These are phyloP conservation scores for Spodoptera littoralis DNA, from an alignment of 2,888 invertebrate species.

Conservation along the genomic window DNA sequence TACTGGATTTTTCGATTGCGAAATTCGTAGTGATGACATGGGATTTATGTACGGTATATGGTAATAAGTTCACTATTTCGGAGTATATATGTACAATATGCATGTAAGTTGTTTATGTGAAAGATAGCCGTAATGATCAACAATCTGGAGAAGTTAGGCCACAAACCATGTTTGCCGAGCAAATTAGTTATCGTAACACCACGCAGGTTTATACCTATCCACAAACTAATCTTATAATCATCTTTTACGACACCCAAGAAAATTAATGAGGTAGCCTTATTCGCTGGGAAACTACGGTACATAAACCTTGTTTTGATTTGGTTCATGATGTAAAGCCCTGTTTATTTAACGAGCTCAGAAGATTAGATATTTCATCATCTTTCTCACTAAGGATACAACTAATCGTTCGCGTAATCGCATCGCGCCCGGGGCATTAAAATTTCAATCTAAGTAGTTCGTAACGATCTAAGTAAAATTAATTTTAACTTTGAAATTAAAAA, in stretches of 20 bases:
- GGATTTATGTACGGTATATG: no score
- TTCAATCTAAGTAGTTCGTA: conserved; percentile 33
- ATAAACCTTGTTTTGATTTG: conserved; percentile 37
- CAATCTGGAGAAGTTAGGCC: neutral
- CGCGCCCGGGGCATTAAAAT: conserved; percentile 25
- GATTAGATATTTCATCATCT: conserved; percentile 10
- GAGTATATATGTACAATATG: no score
- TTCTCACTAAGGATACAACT: conserved; percentile 14
- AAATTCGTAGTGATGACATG: no score
- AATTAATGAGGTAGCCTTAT: conserved; percentile 32
- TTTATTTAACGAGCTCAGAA: conserved; percentile 10
- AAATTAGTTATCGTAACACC: conserved; percentile 9
- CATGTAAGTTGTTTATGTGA: no score
- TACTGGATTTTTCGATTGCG: no score
- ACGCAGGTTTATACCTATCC: conserved; percentile 14
- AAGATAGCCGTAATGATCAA: neutral
- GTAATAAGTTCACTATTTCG: no score
- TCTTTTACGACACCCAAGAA: conserved; percentile 31
- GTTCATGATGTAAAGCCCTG: conserved; percentile 12
- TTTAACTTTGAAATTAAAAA: conserved; percentile 53
- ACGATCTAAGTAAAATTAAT: conserved; percentile 42
- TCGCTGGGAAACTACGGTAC: conserved; percentile 10
- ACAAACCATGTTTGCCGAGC: conserved; percentile 12
- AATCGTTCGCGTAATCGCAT: conserved; percentile 26
- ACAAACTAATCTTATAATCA: conserved; percentile 40